Evolutionary conservation across 2,888 invertebrate species (phyloP).

Genomic region (Noctua fimbriata): DNA sequence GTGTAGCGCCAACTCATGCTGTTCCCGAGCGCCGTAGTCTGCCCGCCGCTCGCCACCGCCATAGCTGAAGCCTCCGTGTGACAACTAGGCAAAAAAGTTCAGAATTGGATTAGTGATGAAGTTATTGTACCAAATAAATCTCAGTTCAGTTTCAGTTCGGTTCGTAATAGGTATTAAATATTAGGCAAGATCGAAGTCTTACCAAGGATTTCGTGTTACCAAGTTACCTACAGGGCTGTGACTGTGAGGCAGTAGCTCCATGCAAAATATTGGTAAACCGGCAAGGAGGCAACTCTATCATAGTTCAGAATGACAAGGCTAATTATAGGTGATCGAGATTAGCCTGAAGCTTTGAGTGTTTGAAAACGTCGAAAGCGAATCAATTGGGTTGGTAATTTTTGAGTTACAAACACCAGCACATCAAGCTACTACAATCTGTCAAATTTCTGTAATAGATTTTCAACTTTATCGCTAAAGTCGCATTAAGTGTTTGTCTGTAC

Average conservation of each 20-base stretch:
- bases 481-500: too few relatives aligned
- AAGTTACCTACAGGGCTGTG: background rate
- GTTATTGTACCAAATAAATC: background rate
- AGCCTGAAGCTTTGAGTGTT: background rate
- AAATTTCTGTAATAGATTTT: too few relatives aligned
- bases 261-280: background rate
- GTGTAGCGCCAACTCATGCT: conserved; percentile 94
- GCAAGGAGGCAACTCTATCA: background rate
- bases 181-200: background rate
- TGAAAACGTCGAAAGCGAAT: background rate
- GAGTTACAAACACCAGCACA: too few relatives aligned
- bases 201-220: background rate
- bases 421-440: too few relatives aligned
- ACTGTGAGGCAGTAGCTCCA: background rate
- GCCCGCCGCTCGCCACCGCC: conserved; percentile 91
- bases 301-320: background rate
- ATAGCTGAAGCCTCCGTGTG: conserved; percentile 91
- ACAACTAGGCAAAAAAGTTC: conserved; percentile 81
- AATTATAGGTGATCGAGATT: background rate
- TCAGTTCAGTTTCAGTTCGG: background rate
- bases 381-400: background rate
- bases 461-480: too few relatives aligned
- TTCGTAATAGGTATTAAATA: background rate
- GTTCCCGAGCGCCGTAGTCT: conserved; percentile 91
- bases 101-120: background rate